Evolutionary conservation across 1,140 invertebrate genomes (phyloP).

Genomic region (Chionoecetes opilio): DNA sequence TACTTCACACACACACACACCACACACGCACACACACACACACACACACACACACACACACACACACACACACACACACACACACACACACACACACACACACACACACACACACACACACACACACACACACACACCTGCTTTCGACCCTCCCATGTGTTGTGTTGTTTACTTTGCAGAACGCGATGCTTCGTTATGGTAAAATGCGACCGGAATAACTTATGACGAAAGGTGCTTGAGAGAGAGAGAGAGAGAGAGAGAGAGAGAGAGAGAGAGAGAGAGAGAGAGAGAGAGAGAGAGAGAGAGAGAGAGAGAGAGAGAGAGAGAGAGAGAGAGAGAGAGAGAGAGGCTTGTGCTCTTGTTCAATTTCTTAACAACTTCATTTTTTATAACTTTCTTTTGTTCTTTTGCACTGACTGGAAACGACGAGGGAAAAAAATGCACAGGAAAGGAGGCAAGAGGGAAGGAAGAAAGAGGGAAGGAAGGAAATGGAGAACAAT

Average conservation of each 20-base stretch:
- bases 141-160: too few species aligned
- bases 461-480: too few species aligned
- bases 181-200: not conserved
- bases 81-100: too few species aligned
- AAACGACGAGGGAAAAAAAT: too few species aligned
- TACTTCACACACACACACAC: too few species aligned
- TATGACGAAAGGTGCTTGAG: not conserved
- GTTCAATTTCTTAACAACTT: too few species aligned
- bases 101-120: slow-evolving; percentile 20
- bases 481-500: too few species aligned
- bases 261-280: not conserved
- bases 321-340: not conserved
- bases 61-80: not conserved
- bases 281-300: slow-evolving; percentile 1
- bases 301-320: slow-evolving; percentile 27
- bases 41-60: slow-evolving; percentile 7
- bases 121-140: slow-evolving; percentile 24
- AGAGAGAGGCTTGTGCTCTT: not conserved
- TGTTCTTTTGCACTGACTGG: too few species aligned
- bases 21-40: not conserved
- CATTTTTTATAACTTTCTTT: too few species aligned
- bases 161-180: not conserved
- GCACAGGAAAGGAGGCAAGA: too few species aligned
- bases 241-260: not conserved
- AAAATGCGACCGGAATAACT: not conserved